Evolutionary conservation across 2,797 vertebrate species (phyloP).

Genomic region (Paedocypris micromegethes): DNA sequence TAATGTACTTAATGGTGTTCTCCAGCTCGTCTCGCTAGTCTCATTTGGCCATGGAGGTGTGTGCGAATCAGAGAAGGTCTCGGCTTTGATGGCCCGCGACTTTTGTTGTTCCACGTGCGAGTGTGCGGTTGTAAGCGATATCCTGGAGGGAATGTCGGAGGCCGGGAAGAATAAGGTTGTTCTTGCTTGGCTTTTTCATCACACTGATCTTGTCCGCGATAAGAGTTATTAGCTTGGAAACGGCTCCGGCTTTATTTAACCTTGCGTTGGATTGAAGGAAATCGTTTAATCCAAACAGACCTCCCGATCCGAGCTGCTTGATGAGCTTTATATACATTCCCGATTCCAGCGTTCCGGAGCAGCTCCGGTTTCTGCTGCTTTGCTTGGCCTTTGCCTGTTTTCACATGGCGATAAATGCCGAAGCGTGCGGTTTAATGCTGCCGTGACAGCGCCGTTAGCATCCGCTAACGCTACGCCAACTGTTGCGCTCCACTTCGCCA

Average conservation of each 20-base stretch:
- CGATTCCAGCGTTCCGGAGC: not conserved
- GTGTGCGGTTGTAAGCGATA: constrained; percentile 27
- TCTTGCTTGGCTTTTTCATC: constrained; percentile 42
- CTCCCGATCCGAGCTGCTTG: constrained; percentile 32
- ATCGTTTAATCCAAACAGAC: constrained; percentile 30
- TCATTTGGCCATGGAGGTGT: too few relatives aligned
- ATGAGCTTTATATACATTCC: constrained; percentile 21
- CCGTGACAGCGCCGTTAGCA: constrained; percentile 27
- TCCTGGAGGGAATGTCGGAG: constrained; percentile 7
- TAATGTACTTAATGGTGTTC: too few relatives aligned
- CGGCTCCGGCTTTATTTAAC: constrained; percentile 43
- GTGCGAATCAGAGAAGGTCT: not conserved
- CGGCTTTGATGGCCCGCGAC: not conserved
- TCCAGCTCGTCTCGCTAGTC: too few relatives aligned
- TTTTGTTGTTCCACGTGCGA: constrained; percentile 21
- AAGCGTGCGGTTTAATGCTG: constrained; percentile 15
- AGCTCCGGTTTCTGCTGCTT: not conserved
- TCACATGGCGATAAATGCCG: constrained; percentile 12
- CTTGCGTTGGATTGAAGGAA: constrained; percentile 33
- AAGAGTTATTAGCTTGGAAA: constrained; percentile 37
- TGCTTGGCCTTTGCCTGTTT: constrained; percentile 14
- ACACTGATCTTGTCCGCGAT: constrained; percentile 38
- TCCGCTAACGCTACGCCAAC: constrained; percentile 25
- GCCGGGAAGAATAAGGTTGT: constrained; percentile 29
- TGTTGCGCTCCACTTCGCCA: constrained; percentile 19